phyloP scores from a whole-genome alignment of 2,113 vertebrate species.

The Catagonus wagneri region DNA sequence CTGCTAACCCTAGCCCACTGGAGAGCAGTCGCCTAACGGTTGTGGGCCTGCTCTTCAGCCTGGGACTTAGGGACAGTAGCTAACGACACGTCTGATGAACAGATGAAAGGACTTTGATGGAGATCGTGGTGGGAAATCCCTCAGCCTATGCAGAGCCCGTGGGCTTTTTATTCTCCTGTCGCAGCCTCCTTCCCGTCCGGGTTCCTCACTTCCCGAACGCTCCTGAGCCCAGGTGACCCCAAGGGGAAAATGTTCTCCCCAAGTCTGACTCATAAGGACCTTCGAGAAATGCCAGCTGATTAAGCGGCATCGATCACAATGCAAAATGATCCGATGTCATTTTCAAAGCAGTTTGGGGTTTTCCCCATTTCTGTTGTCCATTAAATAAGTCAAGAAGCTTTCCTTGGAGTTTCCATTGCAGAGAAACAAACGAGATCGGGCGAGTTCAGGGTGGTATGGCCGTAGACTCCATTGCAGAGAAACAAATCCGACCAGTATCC shows the following conservation, averaged over 20 bases:
- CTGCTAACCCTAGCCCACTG: not conserved
- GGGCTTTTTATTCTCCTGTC: not conserved
- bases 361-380: not conserved
- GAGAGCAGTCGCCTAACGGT: not conserved
- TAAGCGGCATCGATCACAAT: not conserved
- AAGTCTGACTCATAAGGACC: not conserved
- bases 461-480: too few species aligned
- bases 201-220: not conserved
- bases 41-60: not conserved
- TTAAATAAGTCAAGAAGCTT: slow-evolving; percentile 2
- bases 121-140: not conserved
- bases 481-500: too few species aligned
- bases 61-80: not conserved
- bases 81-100: not conserved
- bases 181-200: not conserved
- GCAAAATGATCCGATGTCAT: not conserved
- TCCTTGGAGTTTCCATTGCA: not conserved
- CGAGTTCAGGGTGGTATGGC: too few species aligned
- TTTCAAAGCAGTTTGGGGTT: slow-evolving; percentile 2
- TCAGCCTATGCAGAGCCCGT: not conserved
- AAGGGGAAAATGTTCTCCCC: not conserved
- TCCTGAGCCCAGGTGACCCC: not conserved
- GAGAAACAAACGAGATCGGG: too few species aligned
- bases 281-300: not conserved
- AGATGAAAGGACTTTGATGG: not conserved